Percentiles rank a stretch among this genome's conserved stretches.
Evolutionary conservation across 2,113 vertebrate genomes (phyloP).

Genomic region (Dascyllus trimaculatus): DNA sequence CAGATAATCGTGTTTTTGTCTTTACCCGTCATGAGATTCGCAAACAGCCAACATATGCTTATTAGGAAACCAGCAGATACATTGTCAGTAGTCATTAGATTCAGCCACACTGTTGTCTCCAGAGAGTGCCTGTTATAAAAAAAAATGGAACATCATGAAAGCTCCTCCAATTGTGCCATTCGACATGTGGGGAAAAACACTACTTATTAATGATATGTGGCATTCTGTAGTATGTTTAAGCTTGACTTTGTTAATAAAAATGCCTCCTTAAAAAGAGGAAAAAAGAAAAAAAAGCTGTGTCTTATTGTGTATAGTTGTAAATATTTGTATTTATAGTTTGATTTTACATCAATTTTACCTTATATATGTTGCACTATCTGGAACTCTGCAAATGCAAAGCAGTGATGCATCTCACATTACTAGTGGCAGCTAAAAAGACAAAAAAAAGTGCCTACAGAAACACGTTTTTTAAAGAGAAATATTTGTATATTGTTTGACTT

Average conservation of each 20-base stretch:
- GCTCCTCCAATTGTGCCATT: slow-evolving; percentile 19
- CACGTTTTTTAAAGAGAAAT: no score
- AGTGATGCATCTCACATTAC: no score
- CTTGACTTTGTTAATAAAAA: not conserved
- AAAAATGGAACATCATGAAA: slow-evolving; percentile 38
- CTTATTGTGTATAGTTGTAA: no score
- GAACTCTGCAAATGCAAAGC: no score
- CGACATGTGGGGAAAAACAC: slow-evolving; percentile 19
- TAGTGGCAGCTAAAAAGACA: no score
- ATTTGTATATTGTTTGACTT: no score
- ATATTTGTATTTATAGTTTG: no score
- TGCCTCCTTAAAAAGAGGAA: no score
- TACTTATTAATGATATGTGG: slow-evolving; percentile 4
- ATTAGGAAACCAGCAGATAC: slow-evolving; percentile 59
- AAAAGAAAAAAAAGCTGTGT: no score
- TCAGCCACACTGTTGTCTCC: slow-evolving; percentile 52
- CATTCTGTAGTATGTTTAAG: slow-evolving; percentile 5
- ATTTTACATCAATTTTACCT: no score
- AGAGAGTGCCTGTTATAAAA: slow-evolving; percentile 51
- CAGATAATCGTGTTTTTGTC: not conserved
- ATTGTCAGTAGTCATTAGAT: slow-evolving; percentile 71
- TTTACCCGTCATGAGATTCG: not conserved
- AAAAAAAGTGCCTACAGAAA: no score
- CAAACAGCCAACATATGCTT: slow-evolving; percentile 62
- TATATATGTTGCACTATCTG: no score